Percentiles rank a stretch among this genome's conserved stretches.
These are phyloP conservation scores for Drosophila miranda DNA, from an alignment of 1,140 invertebrate genomes.

Conservation along the genomic window DNA sequence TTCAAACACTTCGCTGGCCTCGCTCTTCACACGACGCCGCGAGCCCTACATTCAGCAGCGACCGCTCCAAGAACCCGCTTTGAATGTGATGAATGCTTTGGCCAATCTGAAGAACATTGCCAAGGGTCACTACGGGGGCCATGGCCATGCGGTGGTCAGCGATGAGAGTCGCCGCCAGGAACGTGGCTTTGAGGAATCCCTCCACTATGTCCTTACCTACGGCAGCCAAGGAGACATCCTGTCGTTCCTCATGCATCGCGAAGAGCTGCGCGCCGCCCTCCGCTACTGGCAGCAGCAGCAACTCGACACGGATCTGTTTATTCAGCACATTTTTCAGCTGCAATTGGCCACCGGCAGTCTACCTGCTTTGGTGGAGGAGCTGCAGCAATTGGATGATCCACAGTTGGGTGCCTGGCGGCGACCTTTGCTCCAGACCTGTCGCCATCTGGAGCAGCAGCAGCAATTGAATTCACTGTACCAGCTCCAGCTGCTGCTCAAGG, in stretches of 20 bases:
- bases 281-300: constrained; percentile 86
- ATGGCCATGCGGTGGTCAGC: constrained; percentile 56
- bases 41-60: constrained; percentile 82
- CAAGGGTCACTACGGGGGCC: constrained; percentile 83
- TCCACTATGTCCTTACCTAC: constrained; percentile 89
- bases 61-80: constrained; percentile 83
- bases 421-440: constrained; percentile 86
- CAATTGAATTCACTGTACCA: constrained; percentile 87
- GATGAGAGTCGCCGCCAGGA: constrained; percentile 81
- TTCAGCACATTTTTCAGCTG: constrained; percentile 87
- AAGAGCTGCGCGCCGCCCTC: constrained; percentile 85
- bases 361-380: constrained; percentile 84
- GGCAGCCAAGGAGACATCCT: constrained; percentile 87
- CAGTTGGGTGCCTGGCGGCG: constrained; percentile 87
- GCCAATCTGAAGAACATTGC: constrained; percentile 84
- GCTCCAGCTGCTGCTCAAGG: constrained; percentile 87
- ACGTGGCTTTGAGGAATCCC: constrained; percentile 87
- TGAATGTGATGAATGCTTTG: constrained; percentile 85
- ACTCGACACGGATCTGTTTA: constrained; percentile 87
- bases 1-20: constrained; percentile 70
- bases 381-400: constrained; percentile 84
- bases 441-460: constrained; percentile 86
- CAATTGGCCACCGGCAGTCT: constrained; percentile 86
- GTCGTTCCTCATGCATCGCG: constrained; percentile 87
- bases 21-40: constrained; percentile 70